These are phyloP conservation scores for Drosophila demipolita DNA, from an alignment of 2,888 invertebrate species.

Conservation along the genomic window DNA sequence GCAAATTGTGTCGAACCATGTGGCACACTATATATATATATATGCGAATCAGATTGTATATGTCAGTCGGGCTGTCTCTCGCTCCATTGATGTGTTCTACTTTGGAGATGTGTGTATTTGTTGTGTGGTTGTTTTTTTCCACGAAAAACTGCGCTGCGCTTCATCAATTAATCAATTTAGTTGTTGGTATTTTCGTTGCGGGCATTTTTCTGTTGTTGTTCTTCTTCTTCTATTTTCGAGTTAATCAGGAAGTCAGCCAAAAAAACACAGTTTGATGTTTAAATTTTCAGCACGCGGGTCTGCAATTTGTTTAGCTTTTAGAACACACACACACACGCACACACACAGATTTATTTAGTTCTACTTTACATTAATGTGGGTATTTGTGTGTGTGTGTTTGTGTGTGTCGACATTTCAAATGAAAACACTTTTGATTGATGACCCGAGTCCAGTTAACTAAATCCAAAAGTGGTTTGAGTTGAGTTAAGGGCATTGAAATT, in stretches of 20 bases:
- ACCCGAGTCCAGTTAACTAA: conserved; percentile 46
- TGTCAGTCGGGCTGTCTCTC: no score
- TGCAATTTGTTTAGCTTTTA: conserved; percentile 70
- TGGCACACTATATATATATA: conserved; percentile 50
- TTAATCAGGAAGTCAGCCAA: conserved; percentile 73
- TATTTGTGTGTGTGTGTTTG: conserved; percentile 17
- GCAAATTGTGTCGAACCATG: conserved; percentile 73
- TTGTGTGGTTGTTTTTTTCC: conserved; percentile 36
- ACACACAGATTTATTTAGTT: conserved; percentile 14
- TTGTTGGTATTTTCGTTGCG: conserved; percentile 60
- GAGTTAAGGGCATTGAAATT: conserved; percentile 32
- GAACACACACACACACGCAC: conserved; percentile 10
- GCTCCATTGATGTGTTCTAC: conserved; percentile 43
- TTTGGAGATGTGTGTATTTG: conserved; percentile 34
- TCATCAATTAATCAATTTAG: conserved; percentile 78
- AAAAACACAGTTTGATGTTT: conserved; percentile 71
- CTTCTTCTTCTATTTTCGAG: conserved; percentile 57
- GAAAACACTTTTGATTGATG: conserved; percentile 69
- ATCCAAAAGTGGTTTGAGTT: conserved; percentile 14
- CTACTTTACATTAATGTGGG: conserved; percentile 3
- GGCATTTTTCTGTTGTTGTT: conserved; percentile 42
- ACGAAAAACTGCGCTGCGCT: conserved; percentile 65
- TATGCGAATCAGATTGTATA: conserved; percentile 17
- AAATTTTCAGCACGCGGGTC: conserved; percentile 63
- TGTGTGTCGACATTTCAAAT: conserved; percentile 68